Percentiles rank a stretch among this genome's conserved stretches.
Evolutionary conservation across 2,888 invertebrate genomes (phyloP).

Genomic region (Blera fallax): DNA sequence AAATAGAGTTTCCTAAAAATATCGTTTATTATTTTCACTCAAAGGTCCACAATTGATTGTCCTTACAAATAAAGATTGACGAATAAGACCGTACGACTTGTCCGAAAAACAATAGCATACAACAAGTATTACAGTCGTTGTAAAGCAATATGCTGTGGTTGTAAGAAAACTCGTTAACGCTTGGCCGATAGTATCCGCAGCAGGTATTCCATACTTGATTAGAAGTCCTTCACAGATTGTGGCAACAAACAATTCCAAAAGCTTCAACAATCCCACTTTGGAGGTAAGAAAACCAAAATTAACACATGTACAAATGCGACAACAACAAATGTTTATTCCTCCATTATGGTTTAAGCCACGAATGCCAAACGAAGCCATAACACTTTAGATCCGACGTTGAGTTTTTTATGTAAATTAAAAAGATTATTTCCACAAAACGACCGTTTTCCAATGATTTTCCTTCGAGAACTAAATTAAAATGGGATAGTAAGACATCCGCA

Average conservation of each 20-base stretch:
- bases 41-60: not conserved
- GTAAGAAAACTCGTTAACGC: constrained; percentile 92
- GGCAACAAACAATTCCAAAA: constrained; percentile 89
- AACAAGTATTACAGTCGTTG: constrained; percentile 89
- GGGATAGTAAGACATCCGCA: not conserved
- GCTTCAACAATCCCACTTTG: constrained; percentile 88
- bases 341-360: constrained; percentile 79
- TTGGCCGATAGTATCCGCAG: constrained; percentile 88
- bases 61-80: constrained; percentile 93
- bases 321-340: constrained; percentile 88
- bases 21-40: not conserved
- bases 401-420: not conserved
- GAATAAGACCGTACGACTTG: constrained; percentile 88
- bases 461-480: constrained; percentile 27
- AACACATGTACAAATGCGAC: constrained; percentile 90
- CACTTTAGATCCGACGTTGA: not conserved
- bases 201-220: constrained; percentile 89
- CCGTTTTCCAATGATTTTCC: not conserved
- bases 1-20: constrained; percentile 89
- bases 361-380: constrained; percentile 78
- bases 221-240: constrained; percentile 91
- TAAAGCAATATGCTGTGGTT: constrained; percentile 90
- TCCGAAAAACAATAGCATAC: constrained; percentile 90
- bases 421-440: not conserved
- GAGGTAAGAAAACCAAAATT: constrained; percentile 89